Base-by-base conservation (phyloP, 1,140 invertebrate genomes). In the Teleopsis dalmanni region DNA sequence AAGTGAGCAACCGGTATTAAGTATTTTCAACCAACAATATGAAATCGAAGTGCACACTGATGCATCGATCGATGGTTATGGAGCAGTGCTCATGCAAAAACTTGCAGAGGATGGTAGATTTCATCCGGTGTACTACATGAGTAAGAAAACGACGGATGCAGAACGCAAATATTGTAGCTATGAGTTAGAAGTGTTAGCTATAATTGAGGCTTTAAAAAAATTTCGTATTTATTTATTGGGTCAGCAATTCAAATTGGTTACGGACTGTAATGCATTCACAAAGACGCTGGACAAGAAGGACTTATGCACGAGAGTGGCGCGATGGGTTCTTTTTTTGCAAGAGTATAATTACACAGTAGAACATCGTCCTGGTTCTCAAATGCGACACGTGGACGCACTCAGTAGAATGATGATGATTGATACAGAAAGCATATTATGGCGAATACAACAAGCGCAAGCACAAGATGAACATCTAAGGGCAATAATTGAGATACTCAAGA, bases 121-220 rank as follows among this genome's bases (percentile, higher is more conserved):
- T 57, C 78, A 69, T 73, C 62, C 65, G 51, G 45, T 67, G 48
- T 59, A 65, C 54, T 57, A 56, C 47, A 62, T 57, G 65, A 70
- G 56, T 65, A 74, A 76, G 55, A 50, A 37, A 22, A 67, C 65
- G 13, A 71, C 72, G 66, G 74, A 53, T 22, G n/a, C n/a, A n/a
- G n/a, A n/a, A n/a, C n/a, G n/a, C n/a, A n/a, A n/a, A n/a, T n/a
- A n/a, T n/a, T n/a, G n/a, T n/a, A n/a, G n/a, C n/a, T n/a, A n/a
- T n/a, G n/a, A n/a, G n/a, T n/a, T n/a, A n/a, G n/a, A n/a, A n/a
- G n/a, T n/a, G n/a, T n/a, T n/a, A n/a, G n/a, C n/a, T n/a, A n/a
- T n/a, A n/a, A n/a, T n/a, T n/a, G n/a, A n/a, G n/a, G 51, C 50
- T 13, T 16, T 62, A 16, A 51, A 55, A 38, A 56, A 57, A 25